A percentile compares a stretch with the other conserved stretches of the same genome.
These are phyloP conservation scores for Allobates femoralis DNA, from an alignment of 2,797 vertebrate genomes.

Conservation along the genomic window DNA sequence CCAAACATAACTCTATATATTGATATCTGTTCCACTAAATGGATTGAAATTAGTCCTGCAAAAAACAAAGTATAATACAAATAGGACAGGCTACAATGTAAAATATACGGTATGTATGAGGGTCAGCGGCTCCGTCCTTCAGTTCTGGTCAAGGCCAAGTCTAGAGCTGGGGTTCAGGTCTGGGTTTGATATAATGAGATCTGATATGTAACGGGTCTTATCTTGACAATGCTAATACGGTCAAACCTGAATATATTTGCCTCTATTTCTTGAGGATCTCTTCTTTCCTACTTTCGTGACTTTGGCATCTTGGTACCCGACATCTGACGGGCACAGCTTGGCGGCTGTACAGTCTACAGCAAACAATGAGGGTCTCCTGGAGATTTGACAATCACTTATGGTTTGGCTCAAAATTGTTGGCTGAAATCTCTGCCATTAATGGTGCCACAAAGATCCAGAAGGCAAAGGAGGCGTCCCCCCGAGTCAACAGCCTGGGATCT, in stretches of 20 bases:
- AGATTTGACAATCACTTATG: slow-evolving; percentile 19
- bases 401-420: slow-evolving; percentile 50
- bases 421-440: background rate
- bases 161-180: too few species aligned
- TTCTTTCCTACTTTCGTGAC: background rate
- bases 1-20: too few species aligned
- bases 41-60: too few species aligned
- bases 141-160: too few species aligned
- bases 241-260: background rate
- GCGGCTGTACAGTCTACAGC: slow-evolving; percentile 1
- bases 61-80: too few species aligned
- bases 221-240: background rate
- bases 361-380: slow-evolving; percentile 43
- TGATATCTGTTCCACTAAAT: too few species aligned
- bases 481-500: background rate
- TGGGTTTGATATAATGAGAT: background rate
- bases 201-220: too few species aligned
- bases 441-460: slow-evolving; percentile 19
- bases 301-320: slow-evolving; percentile 10
- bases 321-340: slow-evolving; percentile 53
- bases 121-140: too few species aligned
- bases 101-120: too few species aligned
- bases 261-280: background rate
- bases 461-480: slow-evolving; percentile 12
- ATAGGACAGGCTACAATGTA: too few species aligned